Conservation (phyloP, 2,797 vertebrate species). For the Macropodus opercularis region DNA sequence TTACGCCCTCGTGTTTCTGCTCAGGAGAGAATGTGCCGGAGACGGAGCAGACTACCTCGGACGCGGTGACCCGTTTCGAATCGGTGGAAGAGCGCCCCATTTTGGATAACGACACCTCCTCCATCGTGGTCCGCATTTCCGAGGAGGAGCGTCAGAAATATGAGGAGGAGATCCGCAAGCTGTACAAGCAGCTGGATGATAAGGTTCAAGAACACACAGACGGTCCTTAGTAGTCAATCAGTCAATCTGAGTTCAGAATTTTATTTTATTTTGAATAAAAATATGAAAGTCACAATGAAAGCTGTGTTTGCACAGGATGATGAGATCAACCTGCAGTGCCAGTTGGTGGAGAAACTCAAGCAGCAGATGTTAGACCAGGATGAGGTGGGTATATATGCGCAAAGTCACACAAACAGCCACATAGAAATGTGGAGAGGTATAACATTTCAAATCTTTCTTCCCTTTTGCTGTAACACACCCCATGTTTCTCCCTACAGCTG, state of each 20-base stretch:
- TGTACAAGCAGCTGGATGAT: constrained; percentile 98
- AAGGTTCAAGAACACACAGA: constrained; percentile 80
- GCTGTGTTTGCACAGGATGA: constrained; percentile 86
- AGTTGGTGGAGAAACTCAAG: constrained; percentile 95
- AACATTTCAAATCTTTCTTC: background rate
- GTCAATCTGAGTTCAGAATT: no score
- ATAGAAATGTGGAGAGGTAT: no score
- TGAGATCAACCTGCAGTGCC: constrained; percentile 99
- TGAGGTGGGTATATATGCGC: constrained; percentile 83
- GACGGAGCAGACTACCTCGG: constrained; percentile 87
- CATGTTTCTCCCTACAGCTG: constrained; percentile 73
- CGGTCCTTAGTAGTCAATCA: no score
- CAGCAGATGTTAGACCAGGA: constrained; percentile 99
- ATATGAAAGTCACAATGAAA: no score
- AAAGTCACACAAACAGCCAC: background rate
- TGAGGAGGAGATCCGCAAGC: constrained; percentile 95
- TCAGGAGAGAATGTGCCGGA: constrained; percentile 91
- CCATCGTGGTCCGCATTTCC: constrained; percentile 90
- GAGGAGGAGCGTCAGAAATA: constrained; percentile 95
- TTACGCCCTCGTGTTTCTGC: background rate
- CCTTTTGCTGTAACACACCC: background rate
- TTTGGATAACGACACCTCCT: constrained; percentile 91
- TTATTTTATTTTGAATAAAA: no score
- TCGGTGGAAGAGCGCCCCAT: constrained; percentile 86
- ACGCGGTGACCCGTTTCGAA: constrained; percentile 88